Evolutionary conservation across 2,113 vertebrate species (phyloP), one percentile per base, ranked within the genome.

Genomic region (Nerophis ophidion): DNA sequence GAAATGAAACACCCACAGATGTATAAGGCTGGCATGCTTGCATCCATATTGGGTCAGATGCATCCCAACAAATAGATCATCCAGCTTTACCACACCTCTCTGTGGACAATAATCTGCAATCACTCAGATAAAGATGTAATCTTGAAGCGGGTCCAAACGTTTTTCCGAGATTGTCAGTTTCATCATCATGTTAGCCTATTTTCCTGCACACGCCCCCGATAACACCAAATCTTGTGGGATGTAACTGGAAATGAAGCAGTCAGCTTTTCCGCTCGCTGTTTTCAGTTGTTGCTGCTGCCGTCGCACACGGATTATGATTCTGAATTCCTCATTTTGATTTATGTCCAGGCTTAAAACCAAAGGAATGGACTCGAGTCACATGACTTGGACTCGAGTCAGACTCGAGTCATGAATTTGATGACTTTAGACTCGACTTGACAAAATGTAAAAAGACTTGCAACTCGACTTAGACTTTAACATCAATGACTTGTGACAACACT

Each of bases 81-180:
- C 85, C 86, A 66, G 66, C 74, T 87, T 89, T 85, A 86, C 67
- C 78, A 88, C 87, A 90, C 88, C 85, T 89, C 86, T 86, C 83
- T 74, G 66, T 63, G 81, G 83, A 86, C 75, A 77, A 72, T 87
- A 88, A 87, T 88, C 86, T 85, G 81, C 79, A 66, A 71, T 83
- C 68, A 47, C 80, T 85, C 80, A 82, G 76, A 82, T 85, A 81
- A 81, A 86, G 68, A 81, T 74, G 45, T 81, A 80, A 85, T 81
- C 80, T 83, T 82, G 81, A 86, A 77, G 63, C 48, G 59, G 53
- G 68, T 83, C 87, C 84, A 86, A 88, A 89, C 82, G 82, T 81
- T 85, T 86, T 89, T 74, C 34, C 70, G 83, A 81, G 83, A 76
- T 81, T 79, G 81, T 76, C 78, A 35, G 56, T 78, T 84, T 79